A percentile compares a stretch with the other conserved stretches of the same genome.
phyloP scores from a whole-genome alignment of 1,140 invertebrate species.

The Paramacrobiotus metropolitanus region DNA sequence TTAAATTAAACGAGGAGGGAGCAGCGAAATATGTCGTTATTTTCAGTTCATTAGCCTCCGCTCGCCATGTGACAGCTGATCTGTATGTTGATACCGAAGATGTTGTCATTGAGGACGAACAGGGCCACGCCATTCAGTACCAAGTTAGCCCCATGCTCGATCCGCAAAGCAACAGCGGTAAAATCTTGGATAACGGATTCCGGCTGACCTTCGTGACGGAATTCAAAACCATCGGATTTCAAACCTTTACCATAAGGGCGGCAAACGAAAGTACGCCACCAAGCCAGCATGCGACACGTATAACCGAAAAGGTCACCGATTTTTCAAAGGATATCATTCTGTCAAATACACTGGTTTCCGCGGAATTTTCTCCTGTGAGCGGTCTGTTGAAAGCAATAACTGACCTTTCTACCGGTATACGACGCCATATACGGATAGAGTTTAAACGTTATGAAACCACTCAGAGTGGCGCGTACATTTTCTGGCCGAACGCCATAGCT shows the following conservation, averaged over 20 bases:
- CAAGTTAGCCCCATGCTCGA: neutral
- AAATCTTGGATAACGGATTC: neutral
- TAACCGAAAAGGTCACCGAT: neutral
- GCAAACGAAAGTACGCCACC: neutral
- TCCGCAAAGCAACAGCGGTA: neutral
- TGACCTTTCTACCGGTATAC: neutral
- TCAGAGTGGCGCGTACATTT: conserved; percentile 60
- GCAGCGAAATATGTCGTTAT: neutral
- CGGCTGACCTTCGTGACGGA: neutral
- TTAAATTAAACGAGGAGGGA: neutral
- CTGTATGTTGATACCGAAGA: neutral
- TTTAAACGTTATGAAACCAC: neutral
- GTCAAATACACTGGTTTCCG: neutral
- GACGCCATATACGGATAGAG: neutral
- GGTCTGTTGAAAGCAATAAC: neutral
- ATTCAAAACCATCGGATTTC: neutral
- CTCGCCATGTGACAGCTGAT: neutral
- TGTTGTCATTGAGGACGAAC: neutral
- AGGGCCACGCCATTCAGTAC: neutral
- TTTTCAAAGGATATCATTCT: neutral
- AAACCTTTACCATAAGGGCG: neutral
- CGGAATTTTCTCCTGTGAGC: neutral
- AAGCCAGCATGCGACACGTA: neutral
- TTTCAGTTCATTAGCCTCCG: neutral
- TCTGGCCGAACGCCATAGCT: conserved; percentile 54